Evolutionary conservation across 2,113 vertebrate genomes (phyloP).

Genomic region (Danio rerio): DNA sequence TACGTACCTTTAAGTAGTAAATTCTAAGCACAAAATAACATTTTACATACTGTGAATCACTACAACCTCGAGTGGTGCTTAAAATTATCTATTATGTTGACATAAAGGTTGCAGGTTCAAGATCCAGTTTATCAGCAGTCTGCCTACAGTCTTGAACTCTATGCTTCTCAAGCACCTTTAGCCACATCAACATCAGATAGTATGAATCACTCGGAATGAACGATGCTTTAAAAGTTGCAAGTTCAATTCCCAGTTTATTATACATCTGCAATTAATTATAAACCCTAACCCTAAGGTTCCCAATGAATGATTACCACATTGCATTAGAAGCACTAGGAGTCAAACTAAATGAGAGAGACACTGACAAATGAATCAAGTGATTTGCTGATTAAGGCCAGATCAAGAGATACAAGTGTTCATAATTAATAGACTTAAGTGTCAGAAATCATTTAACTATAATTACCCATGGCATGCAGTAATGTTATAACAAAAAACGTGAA

Average conservation of each 20-base stretch:
- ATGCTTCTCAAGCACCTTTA: too few relatives aligned
- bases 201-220: too few relatives aligned
- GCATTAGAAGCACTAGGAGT: neutral
- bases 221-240: too few relatives aligned
- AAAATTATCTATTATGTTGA: too few relatives aligned
- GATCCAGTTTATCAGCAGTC: neutral
- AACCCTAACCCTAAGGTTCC: neutral
- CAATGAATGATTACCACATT: neutral
- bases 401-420: constrained; percentile 14
- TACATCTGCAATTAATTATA: too few relatives aligned
- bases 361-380: constrained; percentile 16
- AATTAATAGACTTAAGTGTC: neutral
- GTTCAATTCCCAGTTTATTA: too few relatives aligned
- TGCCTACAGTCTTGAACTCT: neutral
- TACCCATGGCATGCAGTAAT: neutral
- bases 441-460: neutral
- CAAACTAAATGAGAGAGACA: neutral
- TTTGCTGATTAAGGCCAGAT: constrained; percentile 8
- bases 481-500: neutral
- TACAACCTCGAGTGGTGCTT: too few relatives aligned
- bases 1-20: neutral
- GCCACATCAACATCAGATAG: too few relatives aligned
- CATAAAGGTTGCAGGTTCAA: too few relatives aligned
- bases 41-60: too few relatives aligned
- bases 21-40: too few relatives aligned